phyloP scores from a whole-genome alignment of 2,113 vertebrate genomes.

The Nothoprocta perdicaria region DNA sequence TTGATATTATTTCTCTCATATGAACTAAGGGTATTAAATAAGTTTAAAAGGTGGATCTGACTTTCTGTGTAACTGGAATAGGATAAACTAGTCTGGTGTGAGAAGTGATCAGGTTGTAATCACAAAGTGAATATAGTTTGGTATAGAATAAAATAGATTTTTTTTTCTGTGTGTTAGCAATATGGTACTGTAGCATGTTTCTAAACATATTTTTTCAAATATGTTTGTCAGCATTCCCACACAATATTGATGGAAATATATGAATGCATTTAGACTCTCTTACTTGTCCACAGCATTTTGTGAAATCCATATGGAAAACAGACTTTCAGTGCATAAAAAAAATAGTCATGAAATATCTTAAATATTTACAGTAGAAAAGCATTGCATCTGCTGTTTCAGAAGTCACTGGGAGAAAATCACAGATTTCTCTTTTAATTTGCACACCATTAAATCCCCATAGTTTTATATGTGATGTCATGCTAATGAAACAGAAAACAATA shows the following conservation, averaged over 20 bases:
- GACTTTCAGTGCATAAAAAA: neutral
- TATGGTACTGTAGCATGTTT: rapidly evolving
- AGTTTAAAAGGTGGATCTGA: neutral
- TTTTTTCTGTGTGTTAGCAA: neutral
- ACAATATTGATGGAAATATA: neutral
- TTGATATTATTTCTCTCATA: neutral
- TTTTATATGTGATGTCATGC: neutral
- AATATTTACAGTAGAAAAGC: neutral
- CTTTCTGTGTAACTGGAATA: neutral
- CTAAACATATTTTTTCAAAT: neutral
- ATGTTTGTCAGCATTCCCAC: neutral
- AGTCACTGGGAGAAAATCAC: neutral
- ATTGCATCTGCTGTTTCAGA: neutral
- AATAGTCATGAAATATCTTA: neutral
- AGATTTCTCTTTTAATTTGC: neutral
- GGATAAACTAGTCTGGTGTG: neutral
- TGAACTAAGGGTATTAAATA: neutral
- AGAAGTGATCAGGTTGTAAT: neutral
- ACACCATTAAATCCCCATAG: neutral
- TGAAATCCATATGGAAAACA: conserved; percentile 7
- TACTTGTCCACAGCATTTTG: neutral
- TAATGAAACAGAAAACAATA: neutral
- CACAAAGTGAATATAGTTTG: neutral
- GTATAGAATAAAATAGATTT: neutral
- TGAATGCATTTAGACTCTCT: neutral